Base-by-base conservation (phyloP, 1,140 invertebrate genomes). In the Cydia splendana region DNA sequence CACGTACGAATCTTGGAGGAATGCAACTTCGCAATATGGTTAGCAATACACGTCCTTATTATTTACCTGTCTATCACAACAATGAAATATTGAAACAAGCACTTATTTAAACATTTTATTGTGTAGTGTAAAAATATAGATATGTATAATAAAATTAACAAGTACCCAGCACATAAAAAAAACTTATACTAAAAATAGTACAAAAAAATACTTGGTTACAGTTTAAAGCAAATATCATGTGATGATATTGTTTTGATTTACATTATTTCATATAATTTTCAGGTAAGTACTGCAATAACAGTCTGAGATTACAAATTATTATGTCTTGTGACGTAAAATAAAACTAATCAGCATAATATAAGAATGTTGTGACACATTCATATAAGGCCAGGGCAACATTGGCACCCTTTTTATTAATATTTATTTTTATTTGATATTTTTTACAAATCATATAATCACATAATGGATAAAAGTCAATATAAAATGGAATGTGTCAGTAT, bases 151-250 rank as follows among this genome's bases (percentile, higher is more conserved):
- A 62, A 77, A 77, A 79, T 74, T 65, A 78, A 79, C 48, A 76
- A 75, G 34, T 71, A 75, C 65, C 65, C 71, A 74, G 45, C 62
- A 48, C 28, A 51, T 76, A 75, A 67, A 77, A 77, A 75, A 65
- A 79, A 67, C 15, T 76, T 78, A 76, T 62, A 74, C 34, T 53
- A 24, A 74, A 74, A 57, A 73, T 73, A 76, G 5, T 73, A 78
- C 62, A 75, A 75, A 75, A 57, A 69, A 77, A 78, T 78, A 79
- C 75, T 76, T 77, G 79, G 75, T 80, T 80, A 80, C 75, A 80
- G 74, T 71, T 79, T 79, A 79, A 79, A 79, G 78, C 78, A 74
- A 45, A 18, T 30, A 30, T 67, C 18, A 73, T 77, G 76, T 74
- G 76, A 77, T 77, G 74, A 4, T 57, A 13, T 51, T 57, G 53